Base-by-base conservation (phyloP, 2,797 vertebrate species). In the Mallotus villosus region DNA sequence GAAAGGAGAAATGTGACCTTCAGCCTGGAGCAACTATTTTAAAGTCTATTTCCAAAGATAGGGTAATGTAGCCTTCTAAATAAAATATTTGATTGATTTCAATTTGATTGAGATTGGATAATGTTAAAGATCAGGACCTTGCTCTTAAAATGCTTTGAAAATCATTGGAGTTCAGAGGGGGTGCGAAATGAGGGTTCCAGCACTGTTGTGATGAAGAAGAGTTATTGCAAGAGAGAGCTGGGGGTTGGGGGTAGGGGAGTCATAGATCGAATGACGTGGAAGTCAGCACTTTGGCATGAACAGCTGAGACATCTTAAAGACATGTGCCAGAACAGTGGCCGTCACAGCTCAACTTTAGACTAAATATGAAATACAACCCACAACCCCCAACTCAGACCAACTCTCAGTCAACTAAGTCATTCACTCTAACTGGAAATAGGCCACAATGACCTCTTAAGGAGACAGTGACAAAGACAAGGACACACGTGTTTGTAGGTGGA, bases 251-350 rank as follows among this genome's bases (percentile, higher is more conserved):
- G 41, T n/a, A 8, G 6, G 63, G 32, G 57, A 27, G 41, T 87
- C 75, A n/a, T 2, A n/a, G 93, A 90, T 97, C 93, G 64, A 83
- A 93, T 98, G 91, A 92, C 91, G 68, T 81, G 82, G 63, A 89
- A 88, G 92, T 97, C 95, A 97, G 95, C 95, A 90, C 78, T 93
- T 91, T 27, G 75, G 88, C 84, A 91, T 73, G 85, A 94, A 94
- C 96, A 98, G 96, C 97, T 97, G 96, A 94, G 88, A 74, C 80
- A 86, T 83, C 89, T 87, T 84, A 64, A 87, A 88, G 86, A 85
- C 69, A 83, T 85, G 73, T 59, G 77, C 74, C 60, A 63, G 73
- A 63, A 67, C 76, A 73, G 63, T 70, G n/a, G 49, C 60, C 63
- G 57, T 69, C 72, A 16, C 51, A 70, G n/a, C 6, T n/a, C 11